Percentiles rank a stretch among this genome's conserved stretches.
phyloP scores from a whole-genome alignment of 2,888 invertebrate genomes.

The Calameuta pallipes region DNA sequence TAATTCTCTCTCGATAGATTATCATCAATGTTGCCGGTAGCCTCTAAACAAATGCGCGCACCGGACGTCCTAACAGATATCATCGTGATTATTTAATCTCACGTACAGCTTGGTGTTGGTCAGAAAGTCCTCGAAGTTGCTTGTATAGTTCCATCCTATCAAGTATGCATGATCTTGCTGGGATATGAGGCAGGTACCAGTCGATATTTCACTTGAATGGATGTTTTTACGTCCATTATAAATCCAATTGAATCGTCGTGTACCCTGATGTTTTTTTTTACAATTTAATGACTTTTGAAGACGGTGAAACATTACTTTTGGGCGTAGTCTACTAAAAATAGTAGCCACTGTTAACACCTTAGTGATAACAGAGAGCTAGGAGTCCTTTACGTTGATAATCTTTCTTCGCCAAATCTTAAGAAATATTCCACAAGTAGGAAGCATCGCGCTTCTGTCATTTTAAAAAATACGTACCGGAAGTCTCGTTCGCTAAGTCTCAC shows the following conservation, averaged over 20 bases:
- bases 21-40: not conserved
- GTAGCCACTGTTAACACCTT: not conserved
- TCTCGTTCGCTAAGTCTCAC: too few relatives aligned
- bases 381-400: not conserved
- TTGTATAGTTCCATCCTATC: not conserved
- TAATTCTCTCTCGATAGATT: not conserved
- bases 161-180: not conserved
- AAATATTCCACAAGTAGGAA: too few relatives aligned
- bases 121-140: not conserved
- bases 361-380: not conserved
- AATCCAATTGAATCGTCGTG: not conserved
- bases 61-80: not conserved
- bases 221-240: not conserved
- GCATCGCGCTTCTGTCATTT: too few relatives aligned
- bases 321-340: not conserved
- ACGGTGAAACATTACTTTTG: not conserved
- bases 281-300: not conserved
- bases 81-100: not conserved
- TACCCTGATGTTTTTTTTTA: not conserved
- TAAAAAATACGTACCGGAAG: too few relatives aligned
- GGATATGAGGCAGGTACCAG: not conserved
- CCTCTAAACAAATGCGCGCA: not conserved
- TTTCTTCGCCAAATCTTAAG: not conserved
- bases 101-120: not conserved
- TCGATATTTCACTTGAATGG: not conserved